Conservation (phyloP, 2,888 invertebrate species). For the Mechanitis mazaeus region DNA sequence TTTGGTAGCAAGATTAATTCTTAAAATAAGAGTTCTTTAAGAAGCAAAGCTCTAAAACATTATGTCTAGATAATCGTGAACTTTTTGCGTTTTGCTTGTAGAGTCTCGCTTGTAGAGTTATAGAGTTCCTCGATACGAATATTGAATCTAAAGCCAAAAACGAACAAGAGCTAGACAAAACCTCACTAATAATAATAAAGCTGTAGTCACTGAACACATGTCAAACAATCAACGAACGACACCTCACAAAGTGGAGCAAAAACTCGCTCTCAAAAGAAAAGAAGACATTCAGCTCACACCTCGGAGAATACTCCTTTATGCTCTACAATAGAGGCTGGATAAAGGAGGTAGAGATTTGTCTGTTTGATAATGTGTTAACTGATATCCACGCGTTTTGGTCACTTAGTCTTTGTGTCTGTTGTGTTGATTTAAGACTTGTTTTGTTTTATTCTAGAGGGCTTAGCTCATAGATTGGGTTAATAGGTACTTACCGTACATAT, state of each 20-base stretch:
- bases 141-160: not conserved
- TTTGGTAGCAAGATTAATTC: no score
- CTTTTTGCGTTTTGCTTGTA: no score
- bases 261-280: conserved; percentile 32
- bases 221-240: conserved; percentile 34
- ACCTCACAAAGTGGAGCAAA: conserved; percentile 36
- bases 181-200: conserved; percentile 17
- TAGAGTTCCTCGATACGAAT: not conserved
- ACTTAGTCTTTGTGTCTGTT: conserved; percentile 23
- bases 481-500: no score
- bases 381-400: conserved; percentile 35
- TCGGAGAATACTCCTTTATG: conserved; percentile 32
- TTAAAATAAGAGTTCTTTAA: no score
- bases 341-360: conserved; percentile 33
- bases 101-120: not conserved
- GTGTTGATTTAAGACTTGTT: conserved; percentile 11
- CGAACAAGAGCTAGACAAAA: conserved; percentile 1
- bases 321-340: conserved; percentile 28
- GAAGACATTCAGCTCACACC: conserved; percentile 36
- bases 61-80: no score
- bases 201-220: conserved; percentile 26
- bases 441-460: not conserved
- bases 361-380: conserved; percentile 38
- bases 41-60: no score
- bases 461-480: not conserved